phyloP scores from a whole-genome alignment of 2,113 vertebrate genomes.

The Laticauda colubrina region DNA sequence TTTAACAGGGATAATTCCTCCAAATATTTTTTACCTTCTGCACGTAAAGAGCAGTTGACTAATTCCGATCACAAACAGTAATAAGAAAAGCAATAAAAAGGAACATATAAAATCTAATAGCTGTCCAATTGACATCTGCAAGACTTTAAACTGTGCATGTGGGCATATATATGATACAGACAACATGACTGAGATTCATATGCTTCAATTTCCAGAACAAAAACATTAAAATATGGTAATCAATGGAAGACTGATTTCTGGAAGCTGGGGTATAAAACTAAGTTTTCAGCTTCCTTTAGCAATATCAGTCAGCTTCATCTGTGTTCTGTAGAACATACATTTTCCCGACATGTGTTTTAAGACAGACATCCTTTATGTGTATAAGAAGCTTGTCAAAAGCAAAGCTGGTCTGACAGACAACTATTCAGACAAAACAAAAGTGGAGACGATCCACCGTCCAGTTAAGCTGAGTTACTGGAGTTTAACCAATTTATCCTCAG shows the following conservation, averaged over 20 bases:
- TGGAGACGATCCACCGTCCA: neutral
- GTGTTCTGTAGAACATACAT: neutral
- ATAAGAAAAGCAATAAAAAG: neutral
- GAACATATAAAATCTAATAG: slow-evolving; percentile 1
- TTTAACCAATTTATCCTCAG: slow-evolving; percentile 3
- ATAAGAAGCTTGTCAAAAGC: neutral
- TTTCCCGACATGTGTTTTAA: neutral
- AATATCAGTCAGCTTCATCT: neutral
- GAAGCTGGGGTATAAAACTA: neutral
- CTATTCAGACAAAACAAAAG: neutral
- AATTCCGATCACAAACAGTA: neutral
- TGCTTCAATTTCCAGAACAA: neutral
- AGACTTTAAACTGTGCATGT: accelerated
- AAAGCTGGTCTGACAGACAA: neutral
- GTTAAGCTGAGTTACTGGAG: neutral
- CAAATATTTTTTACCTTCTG: neutral
- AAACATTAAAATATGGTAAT: neutral
- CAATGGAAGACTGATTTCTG: neutral
- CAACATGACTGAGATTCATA: neutral
- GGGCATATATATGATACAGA: neutral
- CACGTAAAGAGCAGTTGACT: neutral
- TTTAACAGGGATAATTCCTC: neutral
- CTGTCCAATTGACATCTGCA: neutral
- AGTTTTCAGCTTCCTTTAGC: neutral
- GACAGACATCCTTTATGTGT: neutral